phyloP scores from a whole-genome alignment of 2,797 vertebrate genomes.

The Cuculus canorus region DNA sequence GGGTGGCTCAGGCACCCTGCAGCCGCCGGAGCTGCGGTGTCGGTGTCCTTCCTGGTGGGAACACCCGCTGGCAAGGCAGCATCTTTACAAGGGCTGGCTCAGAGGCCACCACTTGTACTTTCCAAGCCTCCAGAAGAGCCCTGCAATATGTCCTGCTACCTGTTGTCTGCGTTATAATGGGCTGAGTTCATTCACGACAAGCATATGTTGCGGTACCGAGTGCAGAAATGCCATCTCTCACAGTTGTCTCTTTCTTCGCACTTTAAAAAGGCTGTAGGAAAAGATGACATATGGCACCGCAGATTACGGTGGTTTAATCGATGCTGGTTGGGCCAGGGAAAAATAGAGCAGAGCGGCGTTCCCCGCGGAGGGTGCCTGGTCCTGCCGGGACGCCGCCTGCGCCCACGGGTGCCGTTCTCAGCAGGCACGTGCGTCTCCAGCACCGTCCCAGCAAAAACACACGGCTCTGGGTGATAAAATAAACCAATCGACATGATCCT shows the following conservation, averaged over 20 bases:
- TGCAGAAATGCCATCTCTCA: neutral
- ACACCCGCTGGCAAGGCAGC: too few species aligned
- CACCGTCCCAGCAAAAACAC: neutral
- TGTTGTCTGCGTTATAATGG: neutral
- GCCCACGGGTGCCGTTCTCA: neutral
- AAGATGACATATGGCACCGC: conserved; percentile 10
- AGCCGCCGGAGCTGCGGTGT: too few species aligned
- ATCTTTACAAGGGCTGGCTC: fast-evolving
- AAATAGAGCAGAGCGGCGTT: neutral
- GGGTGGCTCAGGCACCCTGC: neutral
- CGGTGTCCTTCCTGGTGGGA: fast-evolving
- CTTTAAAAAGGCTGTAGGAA: conserved; percentile 23
- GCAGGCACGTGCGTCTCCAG: fast-evolving
- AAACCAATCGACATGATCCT: neutral
- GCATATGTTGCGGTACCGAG: neutral
- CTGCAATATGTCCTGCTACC: neutral
- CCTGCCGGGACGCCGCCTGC: fast-evolving
- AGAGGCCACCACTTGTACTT: neutral
- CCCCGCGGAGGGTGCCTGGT: fast-evolving
- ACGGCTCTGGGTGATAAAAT: neutral
- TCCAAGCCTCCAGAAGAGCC: neutral
- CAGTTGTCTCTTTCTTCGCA: conserved; percentile 2
- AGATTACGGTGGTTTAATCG: neutral
- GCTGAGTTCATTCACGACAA: neutral
- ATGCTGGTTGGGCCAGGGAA: neutral